Evolutionary conservation across 2,113 vertebrate species (phyloP), one percentile per base, ranked within the genome.

Genomic region (Coptodon bakossiorum): DNA sequence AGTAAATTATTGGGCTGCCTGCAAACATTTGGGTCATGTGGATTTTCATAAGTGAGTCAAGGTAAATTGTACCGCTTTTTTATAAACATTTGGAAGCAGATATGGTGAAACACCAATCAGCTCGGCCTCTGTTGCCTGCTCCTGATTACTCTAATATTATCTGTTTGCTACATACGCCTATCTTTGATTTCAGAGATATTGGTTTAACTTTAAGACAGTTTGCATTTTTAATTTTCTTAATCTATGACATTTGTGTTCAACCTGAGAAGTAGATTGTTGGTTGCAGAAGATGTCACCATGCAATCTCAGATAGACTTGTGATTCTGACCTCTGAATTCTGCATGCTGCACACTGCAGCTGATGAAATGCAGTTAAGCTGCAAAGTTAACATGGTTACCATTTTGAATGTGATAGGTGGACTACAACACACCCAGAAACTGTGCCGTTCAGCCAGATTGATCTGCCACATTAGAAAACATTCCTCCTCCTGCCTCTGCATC

Each of bases 391-490:
- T 36, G 78, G 85, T 73, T 85, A 14, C 31, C 56, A 24, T 27
- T 76, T 85, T 53, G 78, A 78, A 86, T 48, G 68, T 87, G 82
- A 91, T 85, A 82, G 86, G 87, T 89, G 40, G 83, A 84, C 89
- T 96, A 96, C 96, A 97, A 97, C 96, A 95, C 96, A 95, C 94
- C 93, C 93, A 90, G 94, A 97, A 96, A 96, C 93, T 96, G 97
- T 95, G 29, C 71, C 95, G 95, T 94, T 91, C 29, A 82, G 56
- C 38, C 88, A 88, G 86, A 96, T 93, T 93, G 92, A 94, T 96
- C 92, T 86, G 84, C 81, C 73, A 90, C 91, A 91, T 95, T 92
- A 92, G 59, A 91, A 89, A 91, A 63, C 91, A 95, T 88, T 90
- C 91, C 91, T 92, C 90, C 91, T 87, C 89, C 90, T 90, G 83